phyloP scores from a whole-genome alignment of 2,113 vertebrate genomes.

The Anhinga anhinga region DNA sequence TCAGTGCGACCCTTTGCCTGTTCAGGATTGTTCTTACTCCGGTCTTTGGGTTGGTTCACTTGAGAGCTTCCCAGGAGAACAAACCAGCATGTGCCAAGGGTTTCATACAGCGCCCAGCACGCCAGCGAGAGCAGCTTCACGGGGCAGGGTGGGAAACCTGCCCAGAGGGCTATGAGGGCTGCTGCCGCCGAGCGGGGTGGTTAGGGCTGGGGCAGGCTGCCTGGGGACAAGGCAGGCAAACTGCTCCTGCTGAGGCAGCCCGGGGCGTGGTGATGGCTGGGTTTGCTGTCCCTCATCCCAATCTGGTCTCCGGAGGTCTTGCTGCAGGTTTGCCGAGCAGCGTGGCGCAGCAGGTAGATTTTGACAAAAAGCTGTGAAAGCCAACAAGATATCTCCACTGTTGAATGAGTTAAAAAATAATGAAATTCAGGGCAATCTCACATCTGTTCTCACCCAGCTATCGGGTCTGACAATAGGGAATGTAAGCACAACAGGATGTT shows the following conservation, averaged over 20 bases:
- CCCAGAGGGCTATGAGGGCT: not conserved
- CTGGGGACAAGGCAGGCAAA: not conserved
- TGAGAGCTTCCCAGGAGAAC: not conserved
- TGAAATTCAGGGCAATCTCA: not conserved
- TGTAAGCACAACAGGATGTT: not conserved
- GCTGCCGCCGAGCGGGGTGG: not conserved
- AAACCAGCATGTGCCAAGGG: not conserved
- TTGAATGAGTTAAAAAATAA: not conserved
- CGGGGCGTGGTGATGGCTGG: rapidly evolving
- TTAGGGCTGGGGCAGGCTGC: not conserved
- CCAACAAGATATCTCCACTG: not conserved
- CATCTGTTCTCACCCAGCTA: not conserved
- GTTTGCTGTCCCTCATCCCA: not conserved
- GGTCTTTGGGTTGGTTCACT: not conserved
- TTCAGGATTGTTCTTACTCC: not conserved
- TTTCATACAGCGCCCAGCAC: not conserved
- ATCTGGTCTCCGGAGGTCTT: rapidly evolving
- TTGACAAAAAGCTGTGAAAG: not conserved
- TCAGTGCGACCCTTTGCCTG: rapidly evolving
- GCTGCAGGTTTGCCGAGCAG: not conserved
- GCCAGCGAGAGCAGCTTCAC: not conserved
- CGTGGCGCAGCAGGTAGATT: not conserved
- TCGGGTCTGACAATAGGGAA: not conserved
- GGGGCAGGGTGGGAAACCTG: not conserved
- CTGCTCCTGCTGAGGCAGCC: not conserved